These are phyloP conservation scores for Erpobdella octoculata DNA, from an alignment of 2,888 invertebrate genomes.

Conservation along the genomic window DNA sequence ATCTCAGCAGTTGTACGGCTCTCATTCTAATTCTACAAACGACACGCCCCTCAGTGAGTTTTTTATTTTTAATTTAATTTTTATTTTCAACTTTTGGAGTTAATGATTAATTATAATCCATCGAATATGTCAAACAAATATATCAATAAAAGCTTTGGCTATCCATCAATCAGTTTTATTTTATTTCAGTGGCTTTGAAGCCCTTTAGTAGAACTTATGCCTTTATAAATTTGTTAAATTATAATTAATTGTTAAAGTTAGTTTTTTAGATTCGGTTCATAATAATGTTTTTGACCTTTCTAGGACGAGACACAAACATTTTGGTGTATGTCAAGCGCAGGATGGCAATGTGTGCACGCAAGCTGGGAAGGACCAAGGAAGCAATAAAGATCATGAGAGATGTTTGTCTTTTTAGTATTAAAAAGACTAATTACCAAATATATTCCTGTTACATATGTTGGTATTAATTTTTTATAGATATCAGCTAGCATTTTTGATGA, in stretches of 20 bases:
- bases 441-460: too few relatives aligned
- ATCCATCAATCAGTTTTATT: too few relatives aligned
- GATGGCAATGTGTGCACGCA: slow-evolving; percentile 92
- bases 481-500: too few relatives aligned
- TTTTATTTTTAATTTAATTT: too few relatives aligned
- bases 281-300: neutral
- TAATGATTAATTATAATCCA: too few relatives aligned
- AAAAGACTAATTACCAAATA: too few relatives aligned
- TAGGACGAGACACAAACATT: slow-evolving; percentile 80
- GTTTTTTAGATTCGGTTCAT: neutral
- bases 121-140: too few relatives aligned
- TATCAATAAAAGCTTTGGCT: too few relatives aligned
- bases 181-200: too few relatives aligned
- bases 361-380: slow-evolving; percentile 84
- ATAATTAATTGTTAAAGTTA: neutral
- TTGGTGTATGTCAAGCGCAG: slow-evolving; percentile 86
- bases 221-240: neutral
- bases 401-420: slow-evolving; percentile 55
- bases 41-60: slow-evolving; percentile 66
- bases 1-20: slow-evolving; percentile 73
- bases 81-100: too few relatives aligned
- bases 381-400: slow-evolving; percentile 93
- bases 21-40: slow-evolving; percentile 59
- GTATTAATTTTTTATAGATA: too few relatives aligned
- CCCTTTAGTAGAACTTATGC: slow-evolving; percentile 9